These are phyloP conservation scores for Varanus salvator DNA, from an alignment of 2,113 vertebrate species.

Conservation along the genomic window DNA sequence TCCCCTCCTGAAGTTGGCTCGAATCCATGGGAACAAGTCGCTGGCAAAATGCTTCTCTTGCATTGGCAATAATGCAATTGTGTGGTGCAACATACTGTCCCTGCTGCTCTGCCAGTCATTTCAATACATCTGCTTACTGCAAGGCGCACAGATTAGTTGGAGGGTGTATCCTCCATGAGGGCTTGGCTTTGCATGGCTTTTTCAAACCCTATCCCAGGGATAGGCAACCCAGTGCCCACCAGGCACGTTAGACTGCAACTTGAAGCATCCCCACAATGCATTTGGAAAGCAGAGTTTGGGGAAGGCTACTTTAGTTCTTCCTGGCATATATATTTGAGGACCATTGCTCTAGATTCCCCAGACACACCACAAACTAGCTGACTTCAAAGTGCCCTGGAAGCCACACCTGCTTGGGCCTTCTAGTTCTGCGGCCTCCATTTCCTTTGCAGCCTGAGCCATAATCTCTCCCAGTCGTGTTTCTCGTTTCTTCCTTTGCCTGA, in stretches of 20 bases:
- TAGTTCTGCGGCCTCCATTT: background rate
- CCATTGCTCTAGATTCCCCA: background rate
- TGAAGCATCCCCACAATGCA: no score
- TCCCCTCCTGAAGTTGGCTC: background rate
- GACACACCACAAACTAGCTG: background rate
- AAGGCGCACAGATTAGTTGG: background rate
- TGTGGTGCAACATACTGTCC: background rate
- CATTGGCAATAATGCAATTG: background rate
- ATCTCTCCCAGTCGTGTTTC: background rate
- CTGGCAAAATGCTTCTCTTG: background rate
- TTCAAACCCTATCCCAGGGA: background rate
- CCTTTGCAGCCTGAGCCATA: background rate
- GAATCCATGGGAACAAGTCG: background rate
- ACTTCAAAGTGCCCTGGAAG: background rate
- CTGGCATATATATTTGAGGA: background rate
- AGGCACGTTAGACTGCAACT: background rate
- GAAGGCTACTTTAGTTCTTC: background rate
- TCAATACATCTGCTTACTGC: background rate
- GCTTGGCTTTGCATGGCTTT: background rate
- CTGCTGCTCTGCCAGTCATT: background rate
- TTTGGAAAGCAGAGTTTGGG: no score
- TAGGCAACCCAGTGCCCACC: background rate
- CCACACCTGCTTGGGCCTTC: background rate
- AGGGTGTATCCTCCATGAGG: background rate
- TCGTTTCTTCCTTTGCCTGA: background rate